A percentile compares a stretch with the other conserved stretches of the same genome.
phyloP scores from a whole-genome alignment of 2,888 invertebrate species.

The Holacanthella duospinosa region DNA sequence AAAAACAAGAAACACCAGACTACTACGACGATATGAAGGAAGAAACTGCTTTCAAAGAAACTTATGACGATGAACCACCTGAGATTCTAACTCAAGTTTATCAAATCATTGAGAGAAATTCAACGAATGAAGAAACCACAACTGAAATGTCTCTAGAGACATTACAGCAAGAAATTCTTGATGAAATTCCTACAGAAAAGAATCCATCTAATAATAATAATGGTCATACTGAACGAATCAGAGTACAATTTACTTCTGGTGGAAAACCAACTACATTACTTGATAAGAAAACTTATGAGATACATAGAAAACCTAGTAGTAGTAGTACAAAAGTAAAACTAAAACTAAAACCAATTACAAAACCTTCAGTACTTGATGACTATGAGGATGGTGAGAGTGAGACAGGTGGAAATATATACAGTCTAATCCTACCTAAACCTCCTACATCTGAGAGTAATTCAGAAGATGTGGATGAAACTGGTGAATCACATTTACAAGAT shows the following conservation, averaged over 20 bases:
- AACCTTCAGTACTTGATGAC: not conserved
- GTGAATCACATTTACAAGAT: not conserved
- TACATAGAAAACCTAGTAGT: not conserved
- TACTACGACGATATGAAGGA: conserved; percentile 28
- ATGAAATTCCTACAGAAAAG: not conserved
- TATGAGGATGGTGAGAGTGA: not conserved
- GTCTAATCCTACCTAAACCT: not conserved
- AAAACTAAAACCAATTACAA: conserved; percentile 4
- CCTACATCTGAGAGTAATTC: not conserved
- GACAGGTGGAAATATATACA: conserved; percentile 7
- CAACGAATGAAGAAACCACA: not conserved
- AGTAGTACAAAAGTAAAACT: conserved; percentile 7
- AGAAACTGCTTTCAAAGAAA: conserved; percentile 20
- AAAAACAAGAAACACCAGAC: conserved; percentile 11
- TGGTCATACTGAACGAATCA: not conserved
- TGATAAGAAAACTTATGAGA: conserved; percentile 1
- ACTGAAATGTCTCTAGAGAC: not conserved
- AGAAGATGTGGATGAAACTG: conserved; percentile 8
- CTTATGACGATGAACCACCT: conserved; percentile 11
- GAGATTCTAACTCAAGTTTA: not conserved
- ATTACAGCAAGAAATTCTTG: not conserved
- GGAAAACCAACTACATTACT: not conserved
- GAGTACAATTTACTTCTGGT: not conserved
- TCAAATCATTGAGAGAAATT: not conserved
- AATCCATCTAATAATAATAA: not conserved